phyloP scores from a whole-genome alignment of 2,888 invertebrate genomes.

The Antitype chi region DNA sequence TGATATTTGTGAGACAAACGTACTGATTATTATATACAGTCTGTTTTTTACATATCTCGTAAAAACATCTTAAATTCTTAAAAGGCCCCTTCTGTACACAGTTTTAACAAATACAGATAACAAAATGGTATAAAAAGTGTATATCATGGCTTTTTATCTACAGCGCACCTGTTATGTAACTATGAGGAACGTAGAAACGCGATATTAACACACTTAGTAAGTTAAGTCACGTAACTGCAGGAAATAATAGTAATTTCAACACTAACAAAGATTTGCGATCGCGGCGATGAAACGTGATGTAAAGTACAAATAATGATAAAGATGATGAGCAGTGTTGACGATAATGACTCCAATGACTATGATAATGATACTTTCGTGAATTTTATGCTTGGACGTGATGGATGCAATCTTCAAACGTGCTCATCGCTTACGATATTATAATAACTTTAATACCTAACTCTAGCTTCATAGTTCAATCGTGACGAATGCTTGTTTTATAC shows the following conservation, averaged over 20 bases:
- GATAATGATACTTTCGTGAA: slow-evolving; percentile 68
- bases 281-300: slow-evolving; percentile 72
- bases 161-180: slow-evolving; percentile 72
- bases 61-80: slow-evolving; percentile 57
- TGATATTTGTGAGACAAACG: slow-evolving; percentile 27
- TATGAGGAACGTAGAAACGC: slow-evolving; percentile 57
- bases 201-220: slow-evolving; percentile 65
- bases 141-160: slow-evolving; percentile 69
- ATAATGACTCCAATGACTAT: slow-evolving; percentile 65
- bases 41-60: slow-evolving; percentile 38
- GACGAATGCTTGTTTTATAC: slow-evolving; percentile 57
- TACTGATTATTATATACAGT: slow-evolving; percentile 18
- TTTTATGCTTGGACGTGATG: slow-evolving; percentile 67
- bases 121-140: slow-evolving; percentile 63
- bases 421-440: slow-evolving; percentile 58
- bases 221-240: slow-evolving; percentile 68
- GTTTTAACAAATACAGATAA: slow-evolving; percentile 73
- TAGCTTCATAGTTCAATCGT: slow-evolving; percentile 58
- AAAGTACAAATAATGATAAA: slow-evolving; percentile 71
- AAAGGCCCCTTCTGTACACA: slow-evolving; percentile 68
- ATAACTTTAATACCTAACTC: slow-evolving; percentile 49
- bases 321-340: slow-evolving; percentile 65
- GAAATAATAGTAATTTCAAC: slow-evolving; percentile 69
- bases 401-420: slow-evolving; percentile 68
- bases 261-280: slow-evolving; percentile 67